A percentile compares a stretch with the other conserved stretches of the same genome.
Conservation (phyloP, 2,888 invertebrate species). For the Macroteleia sp. region DNA sequence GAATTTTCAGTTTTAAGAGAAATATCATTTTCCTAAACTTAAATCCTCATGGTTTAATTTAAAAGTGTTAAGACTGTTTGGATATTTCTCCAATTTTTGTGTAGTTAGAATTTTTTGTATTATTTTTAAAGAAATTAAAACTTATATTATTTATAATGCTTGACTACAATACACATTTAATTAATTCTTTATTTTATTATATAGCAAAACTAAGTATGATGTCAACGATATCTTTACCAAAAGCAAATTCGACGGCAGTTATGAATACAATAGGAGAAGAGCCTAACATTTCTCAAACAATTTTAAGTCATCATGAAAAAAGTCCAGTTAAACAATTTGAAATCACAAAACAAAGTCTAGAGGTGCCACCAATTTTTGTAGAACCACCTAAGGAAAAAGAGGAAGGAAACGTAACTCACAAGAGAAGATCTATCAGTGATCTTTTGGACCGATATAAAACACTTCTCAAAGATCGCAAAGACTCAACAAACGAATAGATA, state of each 20-base stretch:
- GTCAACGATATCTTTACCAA: constrained; percentile 19
- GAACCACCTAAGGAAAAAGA: not conserved
- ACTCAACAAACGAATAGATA: no score
- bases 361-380: not conserved
- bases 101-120: no score
- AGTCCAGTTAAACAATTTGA: not conserved
- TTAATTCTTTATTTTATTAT: no score
- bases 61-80: no score
- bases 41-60: no score
- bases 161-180: no score
- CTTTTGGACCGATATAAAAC: constrained; percentile 77
- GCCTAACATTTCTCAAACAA: not conserved
- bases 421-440: constrained; percentile 77
- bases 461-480: not conserved
- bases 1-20: no score
- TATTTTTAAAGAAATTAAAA: no score
- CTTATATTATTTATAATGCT: no score
- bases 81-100: no score
- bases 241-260: constrained; percentile 35
- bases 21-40: no score
- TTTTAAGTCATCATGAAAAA: not conserved
- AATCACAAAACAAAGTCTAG: not conserved
- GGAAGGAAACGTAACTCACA: no score
- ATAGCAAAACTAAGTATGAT: constrained; percentile 13
- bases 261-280: constrained; percentile 34